A percentile compares a stretch with the other conserved stretches of the same genome.
Evolutionary conservation across 64 coral and sea anemone species (phyloP).

Genomic region (Montipora efflorescens): DNA sequence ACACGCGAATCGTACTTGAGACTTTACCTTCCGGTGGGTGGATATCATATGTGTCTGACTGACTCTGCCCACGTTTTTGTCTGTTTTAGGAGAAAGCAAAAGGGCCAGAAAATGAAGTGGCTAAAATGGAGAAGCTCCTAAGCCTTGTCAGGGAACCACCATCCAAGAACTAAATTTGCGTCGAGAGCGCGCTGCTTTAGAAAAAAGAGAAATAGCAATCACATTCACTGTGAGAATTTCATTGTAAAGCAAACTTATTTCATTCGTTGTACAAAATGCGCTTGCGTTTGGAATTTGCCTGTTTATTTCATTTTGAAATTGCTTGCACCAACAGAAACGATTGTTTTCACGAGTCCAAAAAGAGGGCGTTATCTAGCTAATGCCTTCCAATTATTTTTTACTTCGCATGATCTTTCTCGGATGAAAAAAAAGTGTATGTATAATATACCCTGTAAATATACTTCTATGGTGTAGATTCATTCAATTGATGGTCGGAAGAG

Average conservation of each 20-base stretch:
- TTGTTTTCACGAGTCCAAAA: neutral
- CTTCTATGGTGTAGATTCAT: constrained; percentile 6
- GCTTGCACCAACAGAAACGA: neutral
- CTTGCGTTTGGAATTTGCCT: neutral
- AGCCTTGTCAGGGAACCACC: constrained; percentile 95
- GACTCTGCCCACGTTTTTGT: neutral
- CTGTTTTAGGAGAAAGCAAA: constrained; percentile 97
- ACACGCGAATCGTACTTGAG: no score
- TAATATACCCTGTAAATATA: constrained; percentile 17
- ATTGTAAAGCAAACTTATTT: neutral
- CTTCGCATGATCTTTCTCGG: neutral
- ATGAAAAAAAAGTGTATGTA: neutral
- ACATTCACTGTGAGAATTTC: neutral
- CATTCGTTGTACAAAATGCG: neutral
- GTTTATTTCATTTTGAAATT: neutral
- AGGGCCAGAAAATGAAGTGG: constrained; percentile 93
- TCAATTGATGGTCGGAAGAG: neutral
- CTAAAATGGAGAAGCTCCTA: constrained; percentile 96
- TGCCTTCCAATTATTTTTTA: neutral
- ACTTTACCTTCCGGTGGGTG: no score
- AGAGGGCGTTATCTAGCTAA: neutral
- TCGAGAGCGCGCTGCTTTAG: neutral
- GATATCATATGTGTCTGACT: neutral
- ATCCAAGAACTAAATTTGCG: constrained; percentile 71
- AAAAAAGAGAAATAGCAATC: neutral